Base-by-base conservation (phyloP, 2,797 vertebrate species). In the Onychomys arenicola region DNA sequence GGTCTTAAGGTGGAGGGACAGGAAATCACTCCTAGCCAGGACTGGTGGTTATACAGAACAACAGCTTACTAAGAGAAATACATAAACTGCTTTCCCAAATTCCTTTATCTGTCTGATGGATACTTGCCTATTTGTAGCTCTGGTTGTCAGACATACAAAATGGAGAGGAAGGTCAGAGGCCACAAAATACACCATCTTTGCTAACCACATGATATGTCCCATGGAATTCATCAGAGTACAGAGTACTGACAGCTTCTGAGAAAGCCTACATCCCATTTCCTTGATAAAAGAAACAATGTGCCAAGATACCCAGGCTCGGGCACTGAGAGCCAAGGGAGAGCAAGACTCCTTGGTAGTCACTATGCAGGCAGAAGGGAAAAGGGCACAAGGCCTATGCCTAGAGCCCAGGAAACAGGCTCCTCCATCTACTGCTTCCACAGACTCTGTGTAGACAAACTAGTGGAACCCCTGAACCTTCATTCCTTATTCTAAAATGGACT, bases 361-460 rank as follows among this genome's bases (percentile, higher is more conserved):
- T 16, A 2, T 6, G 1, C 7, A 11, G 65, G 1, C 8, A n/a
- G 21, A n/a, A 59, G 37, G 25, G 52, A 8, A 17, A 2, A 0
- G 37, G n/a, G 37, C 5, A 0, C 27, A 6, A 19, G 32, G 4
- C 27, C 4, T 2, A 1, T 1, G 5, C 63, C 76, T 46, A 13
- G 23, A 52, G 34, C 21, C 83, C 76, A 80, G 16, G 12, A 10
- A 73, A 7, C 13, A 43, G 23, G 12, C 19, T 27, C 29, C 59
- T 37, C 1, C 19, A 23, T 9, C 65, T 29, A 25, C 13, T 43
- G 13, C 34, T 9, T 43, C 43, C 80, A 34, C 23, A 6, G 27
- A 27, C 19, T 80, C 37, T 17, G 16, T 55, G 2, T 37, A 61
- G 8, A 87, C 16, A 55, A 90, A 63, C 25, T 27, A 21, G 84